phyloP scores from a whole-genome alignment of 2,888 invertebrate genomes.

The Galeruca laticollis region DNA sequence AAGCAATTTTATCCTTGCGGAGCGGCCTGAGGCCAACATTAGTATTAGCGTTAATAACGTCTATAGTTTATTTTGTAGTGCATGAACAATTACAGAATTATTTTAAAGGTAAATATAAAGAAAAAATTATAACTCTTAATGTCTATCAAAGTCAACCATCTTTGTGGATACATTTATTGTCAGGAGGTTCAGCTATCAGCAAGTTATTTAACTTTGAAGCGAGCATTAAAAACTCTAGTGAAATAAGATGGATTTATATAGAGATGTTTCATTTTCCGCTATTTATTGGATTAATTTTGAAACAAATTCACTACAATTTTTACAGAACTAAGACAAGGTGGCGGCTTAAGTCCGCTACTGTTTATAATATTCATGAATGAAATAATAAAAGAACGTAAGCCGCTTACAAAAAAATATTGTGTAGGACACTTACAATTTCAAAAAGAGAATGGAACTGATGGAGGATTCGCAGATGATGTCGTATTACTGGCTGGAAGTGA shows the following conservation, averaged over 20 bases:
- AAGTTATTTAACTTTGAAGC: slow-evolving; percentile 79
- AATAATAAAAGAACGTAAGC: no score
- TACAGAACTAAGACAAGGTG: no score
- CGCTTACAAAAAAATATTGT: no score
- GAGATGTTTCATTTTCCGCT: slow-evolving; percentile 94
- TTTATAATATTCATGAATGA: no score
- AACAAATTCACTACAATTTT: no score
- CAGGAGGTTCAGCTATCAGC: slow-evolving; percentile 89
- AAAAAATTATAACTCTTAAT: slow-evolving; percentile 55
- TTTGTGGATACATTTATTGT: slow-evolving; percentile 82
- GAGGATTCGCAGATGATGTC: no score
- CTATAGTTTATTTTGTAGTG: slow-evolving; percentile 95
- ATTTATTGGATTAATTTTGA: slow-evolving; percentile 95
- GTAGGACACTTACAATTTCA: no score
- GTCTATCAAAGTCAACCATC: slow-evolving; percentile 68
- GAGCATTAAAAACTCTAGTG: slow-evolving; percentile 73
- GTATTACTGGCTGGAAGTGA: no score
- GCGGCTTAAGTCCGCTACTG: no score
- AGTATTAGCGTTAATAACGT: slow-evolving; percentile 94
- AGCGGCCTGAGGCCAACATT: slow-evolving; percentile 97
- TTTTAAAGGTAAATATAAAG: slow-evolving; percentile 70
- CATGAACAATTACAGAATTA: slow-evolving; percentile 89
- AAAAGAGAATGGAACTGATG: no score
- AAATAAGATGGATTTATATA: slow-evolving; percentile 82
- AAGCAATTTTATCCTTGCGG: slow-evolving; percentile 94